These are phyloP conservation scores for Spongilla lacustris DNA, from an alignment of 37 sponge, comb jelly and placozoan genomes.

Conservation along the genomic window DNA sequence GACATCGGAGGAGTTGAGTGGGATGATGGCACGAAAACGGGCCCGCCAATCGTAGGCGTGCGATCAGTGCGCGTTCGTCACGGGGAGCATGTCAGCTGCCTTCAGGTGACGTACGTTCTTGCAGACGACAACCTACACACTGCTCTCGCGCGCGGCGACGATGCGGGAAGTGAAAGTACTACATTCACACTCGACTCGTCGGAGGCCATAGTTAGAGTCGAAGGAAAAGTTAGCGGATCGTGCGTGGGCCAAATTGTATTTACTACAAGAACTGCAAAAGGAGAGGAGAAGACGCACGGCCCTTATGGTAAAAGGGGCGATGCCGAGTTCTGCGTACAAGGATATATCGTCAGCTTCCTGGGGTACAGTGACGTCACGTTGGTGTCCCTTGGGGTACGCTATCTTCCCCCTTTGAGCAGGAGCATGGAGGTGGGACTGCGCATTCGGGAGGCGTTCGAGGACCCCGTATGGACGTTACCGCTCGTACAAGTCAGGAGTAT, in stretches of 20 bases:
- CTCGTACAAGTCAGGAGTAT: not conserved
- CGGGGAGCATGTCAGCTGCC: not conserved
- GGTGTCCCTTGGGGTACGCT: not conserved
- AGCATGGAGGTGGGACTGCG: not conserved
- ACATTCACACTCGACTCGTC: not conserved
- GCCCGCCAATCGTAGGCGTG: not conserved
- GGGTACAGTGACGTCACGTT: not conserved
- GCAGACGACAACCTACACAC: not conserved
- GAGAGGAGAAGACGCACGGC: not conserved
- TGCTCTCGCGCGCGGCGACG: not conserved
- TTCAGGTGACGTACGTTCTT: conserved; percentile 5
- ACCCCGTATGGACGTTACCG: not conserved
- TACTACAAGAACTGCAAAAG: not conserved
- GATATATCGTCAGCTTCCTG: conserved; percentile 23
- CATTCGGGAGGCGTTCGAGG: not conserved
- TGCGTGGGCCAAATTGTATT: conserved; percentile 1
- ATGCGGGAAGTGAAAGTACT: too few species aligned
- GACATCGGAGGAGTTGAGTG: not conserved
- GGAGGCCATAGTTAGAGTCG: not conserved
- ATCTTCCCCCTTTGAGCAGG: not conserved
- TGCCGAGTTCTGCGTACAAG: not conserved
- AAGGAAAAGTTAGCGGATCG: not conserved
- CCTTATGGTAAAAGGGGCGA: conserved; percentile 25
- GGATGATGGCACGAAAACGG: not conserved
- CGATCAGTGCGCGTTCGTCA: not conserved